Base-by-base conservation (phyloP, 2,113 vertebrate species). In the Pygoscelis adeliae region DNA sequence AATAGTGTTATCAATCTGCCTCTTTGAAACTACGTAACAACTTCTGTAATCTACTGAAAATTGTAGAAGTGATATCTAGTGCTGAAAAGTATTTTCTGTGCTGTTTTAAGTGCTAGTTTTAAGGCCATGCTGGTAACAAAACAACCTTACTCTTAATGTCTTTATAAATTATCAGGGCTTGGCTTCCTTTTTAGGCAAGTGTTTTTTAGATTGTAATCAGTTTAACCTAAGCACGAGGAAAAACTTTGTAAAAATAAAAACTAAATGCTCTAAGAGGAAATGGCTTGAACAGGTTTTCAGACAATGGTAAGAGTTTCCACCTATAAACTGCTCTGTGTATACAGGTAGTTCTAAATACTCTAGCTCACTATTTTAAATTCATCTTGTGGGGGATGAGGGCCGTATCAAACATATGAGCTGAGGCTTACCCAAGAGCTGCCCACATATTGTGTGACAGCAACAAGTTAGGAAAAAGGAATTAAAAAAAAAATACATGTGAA, bases 141-240 rank as follows among this genome's bases (percentile, higher is more conserved):
- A 77, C 2, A 91, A 19, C 36, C 23, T 89, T 59, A 94, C 38
- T 95, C 88, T 93, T 93, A 95, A 89, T 38, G 73, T 71, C 78
- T 98, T 97, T 98, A 94, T 97, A 98, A 91, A 98, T 87, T 58
- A 93, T 78, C 6, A 78, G 74, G 90, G 95, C 96, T 97, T 88
- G 89, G 92, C 85, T 99, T 99, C 98, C 98, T 98, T 97, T 96
- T 77, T 61, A 95, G 87, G 94, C 93, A 95, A 95, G 95, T 61
- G 96, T 58, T 97, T 97, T 96, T 87, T 29, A 98, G 97, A 99
- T 97, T 81, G 88, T 78, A 97, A 99, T 99, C 98, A 91, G 92
- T 87, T 83, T 96, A 96, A 94, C 90, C 85, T 91, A 98, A 98
- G 95, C 63, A 87, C 6, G 47, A 98, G 97, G 97, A 98, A 98